Percentiles rank a stretch among this genome's conserved stretches.
These are phyloP conservation scores for Temnothorax ravouxi DNA, from an alignment of 2,888 invertebrate species.

Conservation along the genomic window DNA sequence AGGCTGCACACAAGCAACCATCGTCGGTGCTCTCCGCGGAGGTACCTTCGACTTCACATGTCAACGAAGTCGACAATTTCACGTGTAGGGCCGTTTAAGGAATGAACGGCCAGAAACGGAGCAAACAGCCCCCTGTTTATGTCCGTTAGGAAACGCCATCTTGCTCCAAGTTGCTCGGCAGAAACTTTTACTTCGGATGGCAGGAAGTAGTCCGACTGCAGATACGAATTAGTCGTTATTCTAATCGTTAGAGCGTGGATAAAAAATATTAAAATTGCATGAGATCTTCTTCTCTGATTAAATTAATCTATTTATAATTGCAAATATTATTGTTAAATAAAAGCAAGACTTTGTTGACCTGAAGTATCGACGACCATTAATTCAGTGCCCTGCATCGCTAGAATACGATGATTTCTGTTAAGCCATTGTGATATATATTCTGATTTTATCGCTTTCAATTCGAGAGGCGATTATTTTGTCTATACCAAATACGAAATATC, in stretches of 20 bases:
- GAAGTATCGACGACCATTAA: constrained; percentile 27
- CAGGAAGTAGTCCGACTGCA: constrained; percentile 9
- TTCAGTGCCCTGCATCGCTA: not conserved
- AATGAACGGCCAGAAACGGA: constrained; percentile 22
- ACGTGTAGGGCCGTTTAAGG: constrained; percentile 14
- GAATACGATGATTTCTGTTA: not conserved
- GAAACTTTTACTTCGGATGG: not conserved
- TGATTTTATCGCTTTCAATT: not conserved
- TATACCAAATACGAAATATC: not conserved
- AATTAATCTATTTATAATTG: not conserved
- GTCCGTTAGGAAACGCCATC: constrained; percentile 32
- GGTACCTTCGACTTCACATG: constrained; percentile 15
- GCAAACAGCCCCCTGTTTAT: not conserved
- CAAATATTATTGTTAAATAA: not conserved
- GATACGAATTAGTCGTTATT: not conserved
- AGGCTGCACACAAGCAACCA: constrained; percentile 4
- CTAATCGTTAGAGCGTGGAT: not conserved
- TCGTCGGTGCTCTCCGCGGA: constrained; percentile 23
- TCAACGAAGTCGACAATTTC: constrained; percentile 24
- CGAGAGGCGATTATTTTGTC: not conserved
- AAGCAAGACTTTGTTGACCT: not conserved
- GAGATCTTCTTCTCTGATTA: not conserved
- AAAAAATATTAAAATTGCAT: not conserved
- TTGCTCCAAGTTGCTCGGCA: constrained; percentile 1
- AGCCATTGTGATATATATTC: not conserved